Conservation (phyloP, 2,113 vertebrate genomes). For the Seriola quinqueradiata region DNA sequence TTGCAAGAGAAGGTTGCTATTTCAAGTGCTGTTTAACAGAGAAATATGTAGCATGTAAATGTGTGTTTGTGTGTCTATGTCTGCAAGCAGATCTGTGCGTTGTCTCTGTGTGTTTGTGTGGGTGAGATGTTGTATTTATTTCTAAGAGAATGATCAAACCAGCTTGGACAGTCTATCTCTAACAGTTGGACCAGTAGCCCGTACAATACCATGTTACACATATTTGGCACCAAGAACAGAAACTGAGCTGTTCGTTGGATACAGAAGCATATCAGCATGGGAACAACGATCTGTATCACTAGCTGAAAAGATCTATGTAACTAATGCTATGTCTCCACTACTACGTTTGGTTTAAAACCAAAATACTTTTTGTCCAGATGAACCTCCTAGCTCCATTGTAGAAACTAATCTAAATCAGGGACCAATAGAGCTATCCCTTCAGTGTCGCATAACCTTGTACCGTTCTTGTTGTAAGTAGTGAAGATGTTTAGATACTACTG, state of each 20-base stretch:
- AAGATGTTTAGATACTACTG: too few species aligned
- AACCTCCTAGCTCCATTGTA: too few species aligned
- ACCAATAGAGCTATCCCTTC: too few species aligned
- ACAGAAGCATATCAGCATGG: not conserved
- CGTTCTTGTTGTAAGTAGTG: too few species aligned
- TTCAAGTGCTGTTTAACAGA: not conserved
- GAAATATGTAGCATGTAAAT: not conserved
- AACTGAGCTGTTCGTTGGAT: conserved; percentile 15
- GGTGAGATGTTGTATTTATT: not conserved
- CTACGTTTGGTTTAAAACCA: too few species aligned
- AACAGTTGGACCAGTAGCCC: not conserved
- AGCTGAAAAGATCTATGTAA: not conserved
- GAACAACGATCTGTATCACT: not conserved
- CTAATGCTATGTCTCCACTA: too few species aligned
- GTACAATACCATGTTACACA: not conserved
- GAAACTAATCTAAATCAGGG: too few species aligned
- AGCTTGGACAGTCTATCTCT: not conserved
- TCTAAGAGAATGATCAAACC: not conserved
- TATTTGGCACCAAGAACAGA: conserved; percentile 14
- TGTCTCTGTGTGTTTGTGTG: not conserved
- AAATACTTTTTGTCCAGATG: too few species aligned
- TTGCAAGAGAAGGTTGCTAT: not conserved
- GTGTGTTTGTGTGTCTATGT: not conserved
- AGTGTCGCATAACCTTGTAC: too few species aligned
- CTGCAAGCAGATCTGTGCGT: not conserved